phyloP scores from a whole-genome alignment of 2,113 vertebrate genomes.

The Channa argus region DNA sequence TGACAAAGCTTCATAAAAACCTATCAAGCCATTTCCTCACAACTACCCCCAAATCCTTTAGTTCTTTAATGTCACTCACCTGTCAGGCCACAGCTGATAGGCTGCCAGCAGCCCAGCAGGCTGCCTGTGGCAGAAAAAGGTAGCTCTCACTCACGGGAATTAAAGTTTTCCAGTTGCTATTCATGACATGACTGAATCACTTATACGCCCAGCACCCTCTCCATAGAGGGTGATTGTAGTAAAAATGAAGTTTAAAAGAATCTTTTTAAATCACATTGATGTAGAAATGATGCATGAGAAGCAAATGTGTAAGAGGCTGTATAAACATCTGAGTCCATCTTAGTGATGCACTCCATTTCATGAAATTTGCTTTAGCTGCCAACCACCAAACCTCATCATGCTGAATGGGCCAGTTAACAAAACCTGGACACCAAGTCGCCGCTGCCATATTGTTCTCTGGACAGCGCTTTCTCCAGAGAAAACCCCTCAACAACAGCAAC shows the following conservation, averaged over 20 bases:
- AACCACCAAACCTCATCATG: conserved; percentile 16
- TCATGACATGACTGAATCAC: conserved; percentile 54
- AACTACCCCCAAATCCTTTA: conserved; percentile 44
- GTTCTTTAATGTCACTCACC: conserved; percentile 75
- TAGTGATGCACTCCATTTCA: conserved; percentile 26
- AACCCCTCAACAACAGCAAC: conserved; percentile 62
- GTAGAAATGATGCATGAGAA: not conserved
- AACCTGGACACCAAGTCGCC: conserved; percentile 55
- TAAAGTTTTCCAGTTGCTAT: conserved; percentile 42
- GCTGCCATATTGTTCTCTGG: conserved; percentile 61
- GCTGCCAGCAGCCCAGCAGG: conserved; percentile 67
- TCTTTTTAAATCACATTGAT: not conserved
- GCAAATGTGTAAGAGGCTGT: conserved; percentile 16
- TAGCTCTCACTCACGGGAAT: conserved; percentile 53
- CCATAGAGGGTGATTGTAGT: not conserved
- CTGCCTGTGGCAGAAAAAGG: conserved; percentile 51
- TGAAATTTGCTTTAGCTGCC: conserved; percentile 45
- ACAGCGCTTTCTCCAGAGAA: conserved; percentile 59
- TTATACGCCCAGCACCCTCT: not conserved
- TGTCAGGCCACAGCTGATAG: conserved; percentile 61
- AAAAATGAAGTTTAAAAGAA: not conserved
- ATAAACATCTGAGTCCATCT: conserved; percentile 37
- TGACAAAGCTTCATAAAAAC: conserved; percentile 57
- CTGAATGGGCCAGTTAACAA: conserved; percentile 67
- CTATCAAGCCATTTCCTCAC: conserved; percentile 47